Conservation (phyloP, 2,113 vertebrate genomes). For the Nerophis ophidion region DNA sequence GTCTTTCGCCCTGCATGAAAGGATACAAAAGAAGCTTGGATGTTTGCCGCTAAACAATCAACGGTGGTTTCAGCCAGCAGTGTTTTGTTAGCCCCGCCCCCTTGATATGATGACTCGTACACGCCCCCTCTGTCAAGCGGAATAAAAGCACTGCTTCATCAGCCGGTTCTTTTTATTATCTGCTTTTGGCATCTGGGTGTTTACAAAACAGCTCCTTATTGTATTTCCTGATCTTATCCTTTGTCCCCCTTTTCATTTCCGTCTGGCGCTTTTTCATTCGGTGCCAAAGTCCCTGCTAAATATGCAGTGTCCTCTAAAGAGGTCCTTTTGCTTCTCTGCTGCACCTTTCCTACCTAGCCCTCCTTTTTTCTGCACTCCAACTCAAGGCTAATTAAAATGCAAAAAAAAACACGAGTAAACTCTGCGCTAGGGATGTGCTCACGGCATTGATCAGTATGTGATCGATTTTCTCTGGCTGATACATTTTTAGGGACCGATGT, state of each 20-base stretch:
- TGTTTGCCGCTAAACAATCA: too few species aligned
- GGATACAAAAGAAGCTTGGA: too few species aligned
- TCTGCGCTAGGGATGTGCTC: too few species aligned
- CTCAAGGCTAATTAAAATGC: slow-evolving; percentile 21
- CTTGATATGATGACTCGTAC: slow-evolving; percentile 45
- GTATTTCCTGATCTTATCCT: slow-evolving; percentile 69
- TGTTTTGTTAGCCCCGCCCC: slow-evolving; percentile 3
- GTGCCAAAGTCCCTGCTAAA: slow-evolving; percentile 51
- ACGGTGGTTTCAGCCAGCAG: too few species aligned
- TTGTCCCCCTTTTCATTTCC: slow-evolving; percentile 69
- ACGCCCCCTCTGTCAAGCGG: slow-evolving; percentile 50
- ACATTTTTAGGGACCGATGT: too few species aligned
- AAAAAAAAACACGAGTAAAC: too few species aligned
- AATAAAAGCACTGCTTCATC: slow-evolving; percentile 60
- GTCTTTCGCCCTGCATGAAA: too few species aligned
- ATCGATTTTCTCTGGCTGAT: too few species aligned
- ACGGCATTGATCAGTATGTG: too few species aligned
- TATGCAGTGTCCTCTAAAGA: slow-evolving; percentile 41
- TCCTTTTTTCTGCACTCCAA: slow-evolving; percentile 37
- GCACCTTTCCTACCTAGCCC: slow-evolving; percentile 7
- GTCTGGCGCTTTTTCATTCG: slow-evolving; percentile 65
- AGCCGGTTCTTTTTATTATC: slow-evolving; percentile 62
- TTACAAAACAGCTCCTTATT: slow-evolving; percentile 68
- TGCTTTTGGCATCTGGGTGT: slow-evolving; percentile 64
- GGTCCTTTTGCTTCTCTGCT: slow-evolving; percentile 5